Percentiles rank a stretch among this genome's conserved stretches.
These are phyloP conservation scores for Lepeophtheirus nordmannii DNA, from an alignment of 2,888 invertebrate species.

Conservation along the genomic window DNA sequence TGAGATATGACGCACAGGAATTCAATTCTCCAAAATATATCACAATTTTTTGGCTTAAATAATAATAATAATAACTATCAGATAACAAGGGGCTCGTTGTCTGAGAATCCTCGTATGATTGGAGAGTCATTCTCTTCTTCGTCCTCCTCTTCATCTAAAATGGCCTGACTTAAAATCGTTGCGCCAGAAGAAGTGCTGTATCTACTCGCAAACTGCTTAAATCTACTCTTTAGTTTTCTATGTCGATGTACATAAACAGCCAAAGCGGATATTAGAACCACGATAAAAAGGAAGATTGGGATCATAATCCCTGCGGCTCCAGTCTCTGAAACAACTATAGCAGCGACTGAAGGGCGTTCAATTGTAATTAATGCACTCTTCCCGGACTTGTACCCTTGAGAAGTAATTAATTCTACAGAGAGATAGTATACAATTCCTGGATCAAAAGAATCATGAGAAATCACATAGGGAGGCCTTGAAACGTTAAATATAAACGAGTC, in stretches of 20 bases:
- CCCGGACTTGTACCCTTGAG: constrained; percentile 32
- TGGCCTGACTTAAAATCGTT: constrained; percentile 39
- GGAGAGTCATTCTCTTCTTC: constrained; percentile 48
- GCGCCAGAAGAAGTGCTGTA: constrained; percentile 74
- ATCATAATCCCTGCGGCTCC: constrained; percentile 40
- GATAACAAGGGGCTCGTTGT: constrained; percentile 82
- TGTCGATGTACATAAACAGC: constrained; percentile 51
- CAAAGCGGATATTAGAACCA: constrained; percentile 44
- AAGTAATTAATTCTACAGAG: constrained; percentile 31
- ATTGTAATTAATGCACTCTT: constrained; percentile 29
- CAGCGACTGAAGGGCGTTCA: constrained; percentile 27
- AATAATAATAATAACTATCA: constrained; percentile 40
- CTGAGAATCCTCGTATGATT: constrained; percentile 75
- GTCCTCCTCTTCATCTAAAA: constrained; percentile 44
- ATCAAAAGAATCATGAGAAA: constrained; percentile 26
- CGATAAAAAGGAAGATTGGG: constrained; percentile 41
- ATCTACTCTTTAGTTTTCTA: constrained; percentile 55
- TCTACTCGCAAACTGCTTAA: constrained; percentile 63
- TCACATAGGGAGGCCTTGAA: constrained; percentile 25
- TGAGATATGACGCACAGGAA: too few species aligned
- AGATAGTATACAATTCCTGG: constrained; percentile 30
- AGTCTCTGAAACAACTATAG: constrained; percentile 29
- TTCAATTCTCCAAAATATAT: too few species aligned
- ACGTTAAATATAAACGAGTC: constrained; percentile 26
- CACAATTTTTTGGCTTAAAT: too few species aligned